Evolutionary conservation across 2,888 invertebrate genomes (phyloP).

Genomic region (Merodon equestris): DNA sequence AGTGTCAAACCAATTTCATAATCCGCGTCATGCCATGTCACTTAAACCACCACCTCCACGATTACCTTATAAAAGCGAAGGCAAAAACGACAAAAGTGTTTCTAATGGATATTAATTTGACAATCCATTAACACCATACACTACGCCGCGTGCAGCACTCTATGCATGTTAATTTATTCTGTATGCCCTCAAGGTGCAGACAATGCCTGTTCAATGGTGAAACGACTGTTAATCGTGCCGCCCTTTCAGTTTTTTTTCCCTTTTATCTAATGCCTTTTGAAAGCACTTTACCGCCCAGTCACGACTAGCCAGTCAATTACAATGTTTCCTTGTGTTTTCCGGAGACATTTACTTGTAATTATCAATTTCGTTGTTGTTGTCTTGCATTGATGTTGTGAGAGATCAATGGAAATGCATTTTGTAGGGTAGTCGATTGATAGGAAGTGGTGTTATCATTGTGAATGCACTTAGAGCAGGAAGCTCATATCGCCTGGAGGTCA

Average conservation of each 20-base stretch:
- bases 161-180: conserved; percentile 43
- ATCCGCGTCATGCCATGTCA: too few species aligned
- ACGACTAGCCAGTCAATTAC: conserved; percentile 67
- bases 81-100: conserved; percentile 13
- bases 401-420: conserved; percentile 46
- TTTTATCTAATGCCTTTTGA: too few species aligned
- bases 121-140: conserved; percentile 44
- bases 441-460: conserved; percentile 28
- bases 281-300: conserved; percentile 28
- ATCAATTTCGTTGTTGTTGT: conserved; percentile 31
- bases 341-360: conserved; percentile 64
- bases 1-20: too few species aligned
- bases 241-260: conserved; percentile 46
- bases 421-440: conserved; percentile 23
- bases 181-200: conserved; percentile 8
- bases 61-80: conserved; percentile 9
- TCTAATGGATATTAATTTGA: conserved; percentile 52
- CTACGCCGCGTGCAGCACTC: conserved; percentile 12
- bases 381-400: conserved; percentile 10
- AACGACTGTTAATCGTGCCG: conserved; percentile 24
- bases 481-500: neutral
- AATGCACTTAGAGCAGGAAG: conserved; percentile 34
- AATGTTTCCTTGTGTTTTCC: conserved; percentile 33
- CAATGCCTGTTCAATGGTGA: neutral
- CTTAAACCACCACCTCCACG: too few species aligned